These are phyloP conservation scores for Lerista edwardsae DNA, from an alignment of 2,797 vertebrate genomes.

Conservation along the genomic window DNA sequence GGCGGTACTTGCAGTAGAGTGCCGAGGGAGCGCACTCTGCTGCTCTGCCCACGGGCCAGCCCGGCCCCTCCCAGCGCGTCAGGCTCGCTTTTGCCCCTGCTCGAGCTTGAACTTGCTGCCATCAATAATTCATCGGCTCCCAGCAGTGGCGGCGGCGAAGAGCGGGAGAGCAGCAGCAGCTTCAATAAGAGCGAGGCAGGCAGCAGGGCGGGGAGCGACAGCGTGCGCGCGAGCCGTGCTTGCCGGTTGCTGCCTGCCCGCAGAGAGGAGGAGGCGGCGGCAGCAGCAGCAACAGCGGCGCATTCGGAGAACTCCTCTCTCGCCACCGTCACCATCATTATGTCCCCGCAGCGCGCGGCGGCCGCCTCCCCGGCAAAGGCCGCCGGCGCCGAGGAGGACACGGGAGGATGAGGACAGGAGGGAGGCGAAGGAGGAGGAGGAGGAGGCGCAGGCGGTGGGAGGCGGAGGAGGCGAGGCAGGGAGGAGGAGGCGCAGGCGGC, in stretches of 20 bases:
- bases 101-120: neutral
- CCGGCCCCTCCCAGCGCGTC: neutral
- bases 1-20: neutral
- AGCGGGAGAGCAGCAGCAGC: constrained; percentile 28
- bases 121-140: constrained; percentile 25
- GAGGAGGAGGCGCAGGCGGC: constrained; percentile 80
- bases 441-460: constrained; percentile 84
- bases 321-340: constrained; percentile 24
- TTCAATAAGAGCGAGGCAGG: constrained; percentile 27
- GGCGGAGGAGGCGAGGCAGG: constrained; percentile 82
- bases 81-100: neutral
- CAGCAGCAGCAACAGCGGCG: constrained; percentile 64
- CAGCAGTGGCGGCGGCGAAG: neutral
- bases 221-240: constrained; percentile 63
- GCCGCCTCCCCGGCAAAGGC: constrained; percentile 82
- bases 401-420: constrained; percentile 90
- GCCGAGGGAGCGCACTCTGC: neutral
- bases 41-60: neutral
- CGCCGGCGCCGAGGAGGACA: constrained; percentile 81
- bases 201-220: constrained; percentile 56
- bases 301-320: constrained; percentile 76
- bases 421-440: constrained; percentile 88
- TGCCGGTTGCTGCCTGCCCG: constrained; percentile 64
- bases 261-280: constrained; percentile 53
- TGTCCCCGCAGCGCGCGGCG: constrained; percentile 65